Percentiles rank a stretch among this genome's conserved stretches.
These are phyloP conservation scores for Odontesthes bonariensis DNA, from an alignment of 2,113 vertebrate genomes.

Conservation along the genomic window DNA sequence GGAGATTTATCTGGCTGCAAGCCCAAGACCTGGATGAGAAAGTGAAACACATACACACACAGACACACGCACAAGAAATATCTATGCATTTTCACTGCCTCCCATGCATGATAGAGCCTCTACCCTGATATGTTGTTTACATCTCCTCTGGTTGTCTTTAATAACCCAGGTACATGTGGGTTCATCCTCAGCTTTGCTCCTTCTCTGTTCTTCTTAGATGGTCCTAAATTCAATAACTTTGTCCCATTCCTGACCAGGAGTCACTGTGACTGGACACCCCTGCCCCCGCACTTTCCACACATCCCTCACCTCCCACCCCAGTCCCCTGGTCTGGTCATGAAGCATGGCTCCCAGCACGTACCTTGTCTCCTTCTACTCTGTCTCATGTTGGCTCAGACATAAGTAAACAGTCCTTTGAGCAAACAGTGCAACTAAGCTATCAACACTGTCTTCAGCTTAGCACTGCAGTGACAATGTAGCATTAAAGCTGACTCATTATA, in stretches of 20 bases:
- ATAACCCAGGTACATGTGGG: constrained; percentile 35
- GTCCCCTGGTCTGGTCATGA: constrained; percentile 57
- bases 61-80: constrained; percentile 8
- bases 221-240: constrained; percentile 46
- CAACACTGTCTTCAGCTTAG: constrained; percentile 53
- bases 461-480: constrained; percentile 2
- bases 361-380: constrained; percentile 73
- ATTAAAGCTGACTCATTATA: constrained; percentile 32
- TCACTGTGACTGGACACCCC: constrained; percentile 77
- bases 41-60: constrained; percentile 39
- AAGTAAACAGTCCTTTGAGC: constrained; percentile 83
- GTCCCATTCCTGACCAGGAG: constrained; percentile 73
- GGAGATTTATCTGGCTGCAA: constrained; percentile 67
- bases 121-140: constrained; percentile 1
- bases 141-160: constrained; percentile 41
- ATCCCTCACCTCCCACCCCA: constrained; percentile 67
- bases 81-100: constrained; percentile 36
- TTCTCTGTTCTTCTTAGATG: constrained; percentile 35
- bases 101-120: constrained; percentile 31
- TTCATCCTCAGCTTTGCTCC: constrained; percentile 37
- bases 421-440: constrained; percentile 72
- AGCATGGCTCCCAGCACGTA: constrained; percentile 84
- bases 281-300: constrained; percentile 60
- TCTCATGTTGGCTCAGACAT: constrained; percentile 80
- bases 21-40: constrained; percentile 71